phyloP scores from a whole-genome alignment of 2,113 vertebrate genomes.

The Megaceryle maxima region DNA sequence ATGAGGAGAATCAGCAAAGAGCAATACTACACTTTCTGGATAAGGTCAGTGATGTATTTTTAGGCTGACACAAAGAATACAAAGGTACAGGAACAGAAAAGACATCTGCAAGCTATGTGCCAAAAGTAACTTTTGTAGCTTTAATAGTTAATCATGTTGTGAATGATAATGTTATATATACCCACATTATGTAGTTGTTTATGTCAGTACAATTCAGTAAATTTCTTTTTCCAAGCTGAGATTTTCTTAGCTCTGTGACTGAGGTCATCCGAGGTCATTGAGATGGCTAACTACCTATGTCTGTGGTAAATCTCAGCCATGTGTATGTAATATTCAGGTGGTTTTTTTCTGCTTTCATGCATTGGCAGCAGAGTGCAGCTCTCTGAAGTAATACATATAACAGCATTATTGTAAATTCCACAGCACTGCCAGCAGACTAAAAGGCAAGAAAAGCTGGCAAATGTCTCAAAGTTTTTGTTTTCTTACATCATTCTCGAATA shows the following conservation, averaged over 20 bases:
- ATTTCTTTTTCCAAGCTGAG: background rate
- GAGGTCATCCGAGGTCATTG: background rate
- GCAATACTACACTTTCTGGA: conserved; percentile 76
- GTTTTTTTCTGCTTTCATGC: conserved; percentile 1
- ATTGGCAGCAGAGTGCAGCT: conserved; percentile 40
- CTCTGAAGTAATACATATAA: conserved; percentile 56
- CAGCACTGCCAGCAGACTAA: conserved; percentile 40
- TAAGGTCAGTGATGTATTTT: conserved; percentile 81
- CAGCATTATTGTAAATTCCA: conserved; percentile 48
- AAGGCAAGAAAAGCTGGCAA: conserved; percentile 23
- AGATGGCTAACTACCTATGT: background rate
- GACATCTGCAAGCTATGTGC: background rate
- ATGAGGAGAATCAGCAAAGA: conserved; percentile 69
- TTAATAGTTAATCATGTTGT: background rate
- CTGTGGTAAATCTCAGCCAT: background rate
- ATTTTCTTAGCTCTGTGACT: background rate
- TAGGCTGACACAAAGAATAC: background rate
- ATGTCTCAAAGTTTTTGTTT: conserved; percentile 30
- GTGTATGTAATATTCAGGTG: background rate
- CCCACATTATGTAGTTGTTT: background rate
- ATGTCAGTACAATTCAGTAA: background rate
- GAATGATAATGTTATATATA: background rate
- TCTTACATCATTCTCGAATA: background rate
- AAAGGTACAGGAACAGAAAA: background rate
- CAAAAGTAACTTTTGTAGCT: background rate